Evolutionary conservation across 1,140 invertebrate species (phyloP).

Genomic region (Calephelis virginiensis): DNA sequence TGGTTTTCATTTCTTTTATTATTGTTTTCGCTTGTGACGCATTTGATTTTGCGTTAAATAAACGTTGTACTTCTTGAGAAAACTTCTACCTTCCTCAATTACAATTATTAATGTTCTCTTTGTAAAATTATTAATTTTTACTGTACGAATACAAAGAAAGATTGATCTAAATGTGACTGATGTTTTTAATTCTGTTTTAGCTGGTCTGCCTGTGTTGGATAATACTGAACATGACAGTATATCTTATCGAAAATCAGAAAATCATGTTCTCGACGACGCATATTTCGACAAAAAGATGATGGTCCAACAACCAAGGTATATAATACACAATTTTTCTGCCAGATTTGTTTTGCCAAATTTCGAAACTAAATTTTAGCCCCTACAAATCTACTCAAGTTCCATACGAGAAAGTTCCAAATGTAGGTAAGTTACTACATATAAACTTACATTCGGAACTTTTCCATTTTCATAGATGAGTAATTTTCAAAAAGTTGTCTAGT

Average conservation of each 20-base stretch:
- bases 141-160: not conserved
- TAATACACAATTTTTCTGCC: slow-evolving; percentile 23
- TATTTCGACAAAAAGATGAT: slow-evolving; percentile 52
- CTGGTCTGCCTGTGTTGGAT: slow-evolving; percentile 47
- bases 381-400: no score
- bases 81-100: not conserved
- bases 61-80: not conserved
- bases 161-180: not conserved
- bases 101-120: not conserved
- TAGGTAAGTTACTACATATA: no score
- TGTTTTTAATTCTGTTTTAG: slow-evolving; percentile 27
- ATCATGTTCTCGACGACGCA: slow-evolving; percentile 40
- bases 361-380: no score
- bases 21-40: slow-evolving; percentile 35
- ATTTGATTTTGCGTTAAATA: slow-evolving; percentile 1
- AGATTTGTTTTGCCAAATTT: not conserved
- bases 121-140: not conserved
- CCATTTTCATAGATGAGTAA: no score
- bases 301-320: slow-evolving; percentile 56
- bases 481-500: no score
- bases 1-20: slow-evolving; percentile 35
- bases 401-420: no score
- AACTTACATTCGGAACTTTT: no score
- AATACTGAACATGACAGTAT: slow-evolving; percentile 39
- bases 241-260: slow-evolving; percentile 38